Conservation (phyloP, 1,140 invertebrate species). For the Paraescarpia echinospica region DNA sequence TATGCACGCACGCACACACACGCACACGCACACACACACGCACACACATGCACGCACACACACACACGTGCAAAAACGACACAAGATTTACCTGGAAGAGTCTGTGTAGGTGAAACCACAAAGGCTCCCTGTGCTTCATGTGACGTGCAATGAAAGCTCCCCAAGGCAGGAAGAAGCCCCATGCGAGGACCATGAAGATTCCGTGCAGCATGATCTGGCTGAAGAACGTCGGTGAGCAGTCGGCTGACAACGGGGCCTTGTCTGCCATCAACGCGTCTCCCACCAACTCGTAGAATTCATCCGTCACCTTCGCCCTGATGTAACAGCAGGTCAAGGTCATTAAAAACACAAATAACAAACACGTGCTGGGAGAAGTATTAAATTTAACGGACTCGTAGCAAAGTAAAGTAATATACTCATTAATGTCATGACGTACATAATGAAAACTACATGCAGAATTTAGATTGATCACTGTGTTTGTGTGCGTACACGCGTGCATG, state of each 20-base stretch:
- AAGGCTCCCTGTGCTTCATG: slow-evolving; percentile 26
- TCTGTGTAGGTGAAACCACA: slow-evolving; percentile 33
- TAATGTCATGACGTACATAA: too few species aligned
- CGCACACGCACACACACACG: neutral
- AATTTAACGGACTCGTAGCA: too few species aligned
- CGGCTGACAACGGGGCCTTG: slow-evolving; percentile 11
- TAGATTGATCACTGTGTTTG: too few species aligned
- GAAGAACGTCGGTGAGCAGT: slow-evolving; percentile 24
- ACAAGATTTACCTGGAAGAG: slow-evolving; percentile 26
- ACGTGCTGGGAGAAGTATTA: too few species aligned
- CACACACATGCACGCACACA: neutral
- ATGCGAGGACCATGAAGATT: slow-evolving; percentile 34
- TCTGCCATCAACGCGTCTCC: slow-evolving; percentile 28
- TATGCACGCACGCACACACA: neutral
- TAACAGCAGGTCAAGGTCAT: neutral
- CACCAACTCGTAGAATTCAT: slow-evolving; percentile 33
- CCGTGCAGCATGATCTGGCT: slow-evolving; percentile 34
- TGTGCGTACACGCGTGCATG: too few species aligned
- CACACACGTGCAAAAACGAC: neutral
- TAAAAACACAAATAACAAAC: too few species aligned
- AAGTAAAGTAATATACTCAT: too few species aligned
- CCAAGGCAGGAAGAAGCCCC: slow-evolving; percentile 35
- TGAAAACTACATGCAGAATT: too few species aligned
- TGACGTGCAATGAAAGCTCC: slow-evolving; percentile 37
- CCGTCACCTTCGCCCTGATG: slow-evolving; percentile 23